Evolutionary conservation across 2,888 invertebrate species (phyloP).

Genomic region (Eurois occulta): DNA sequence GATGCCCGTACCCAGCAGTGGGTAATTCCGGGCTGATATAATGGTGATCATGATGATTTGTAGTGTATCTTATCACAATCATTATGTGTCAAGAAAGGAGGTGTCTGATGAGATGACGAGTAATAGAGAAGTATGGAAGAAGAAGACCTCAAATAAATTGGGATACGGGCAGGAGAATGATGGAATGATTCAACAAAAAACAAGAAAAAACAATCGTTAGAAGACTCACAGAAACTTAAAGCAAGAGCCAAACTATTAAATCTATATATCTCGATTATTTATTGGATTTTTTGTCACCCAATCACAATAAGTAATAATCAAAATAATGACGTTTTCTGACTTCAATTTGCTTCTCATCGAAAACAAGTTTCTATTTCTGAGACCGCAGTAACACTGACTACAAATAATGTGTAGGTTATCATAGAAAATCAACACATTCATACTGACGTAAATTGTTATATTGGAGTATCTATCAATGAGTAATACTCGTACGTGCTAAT

Average conservation of each 20-base stretch:
- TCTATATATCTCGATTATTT: not conserved
- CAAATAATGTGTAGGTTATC: not conserved
- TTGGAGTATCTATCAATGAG: conserved; percentile 24
- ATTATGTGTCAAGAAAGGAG: no score
- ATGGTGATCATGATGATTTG: no score
- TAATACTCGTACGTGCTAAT: conserved; percentile 53
- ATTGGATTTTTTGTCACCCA: not conserved
- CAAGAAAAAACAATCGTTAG: not conserved
- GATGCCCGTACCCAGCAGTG: no score
- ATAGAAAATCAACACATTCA: conserved; percentile 5
- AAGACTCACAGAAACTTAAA: not conserved
- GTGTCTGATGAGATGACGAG: no score
- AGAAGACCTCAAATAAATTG: no score
- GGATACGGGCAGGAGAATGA: no score
- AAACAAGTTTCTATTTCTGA: not conserved
- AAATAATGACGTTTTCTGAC: not conserved
- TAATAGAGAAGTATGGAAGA: no score
- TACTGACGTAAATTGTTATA: conserved; percentile 11
- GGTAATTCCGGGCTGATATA: no score
- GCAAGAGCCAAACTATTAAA: not conserved
- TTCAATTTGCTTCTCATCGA: not conserved
- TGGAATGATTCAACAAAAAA: no score
- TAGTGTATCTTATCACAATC: no score
- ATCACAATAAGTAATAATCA: not conserved
- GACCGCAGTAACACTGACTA: not conserved